Evolutionary conservation across 2,113 vertebrate species (phyloP), one percentile per base, ranked within the genome.

Genomic region (Xiphophorus couchianus): DNA sequence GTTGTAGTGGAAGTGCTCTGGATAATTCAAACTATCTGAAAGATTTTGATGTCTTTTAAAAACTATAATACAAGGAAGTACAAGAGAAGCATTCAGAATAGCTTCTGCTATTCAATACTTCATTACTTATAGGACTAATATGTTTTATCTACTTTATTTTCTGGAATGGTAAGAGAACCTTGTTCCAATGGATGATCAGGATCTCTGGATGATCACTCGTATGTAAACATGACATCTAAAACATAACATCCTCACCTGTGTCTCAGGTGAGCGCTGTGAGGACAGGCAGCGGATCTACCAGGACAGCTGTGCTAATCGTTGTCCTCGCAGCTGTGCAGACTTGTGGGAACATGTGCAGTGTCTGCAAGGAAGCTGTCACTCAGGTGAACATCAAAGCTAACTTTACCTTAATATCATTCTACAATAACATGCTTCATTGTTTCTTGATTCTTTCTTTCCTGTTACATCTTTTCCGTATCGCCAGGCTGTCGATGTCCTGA

Each of bases 281-380:
- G 94, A 96, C 12, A 87, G 84, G 44, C 94, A 94, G 11, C 93
- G 93, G 1, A 75, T 71, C 48, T 92, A 90, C 31, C 87, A 91
- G 1, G 75, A 76, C 0, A 76, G 69, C 79, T 97, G 96, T 48
- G 96, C 97, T 87, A 96, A 96, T 86, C 92, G 84, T 48, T 98
- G 96, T 85, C 97, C 97, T 25, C 93, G 95, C 0, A 95, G 94
- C 80, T 98, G 97, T 62, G 35, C 91, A 0, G 96, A 97, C 79
- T 91, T 96, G 35, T 98, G 97, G 96, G 94, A 95, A 4, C 96
- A 95, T 0, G 95, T 96, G 25, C 93, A 97, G 90, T 98, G 96
- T 90, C 94, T 97, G 27, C 97, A 96, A 77, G 95, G 96, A 67
- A 74, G 80, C 22, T 98, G 97, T 90, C 91, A 90, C 31, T 80